Base-by-base conservation (phyloP, 2,888 invertebrate genomes). In the Epistrophe grossulariae region DNA sequence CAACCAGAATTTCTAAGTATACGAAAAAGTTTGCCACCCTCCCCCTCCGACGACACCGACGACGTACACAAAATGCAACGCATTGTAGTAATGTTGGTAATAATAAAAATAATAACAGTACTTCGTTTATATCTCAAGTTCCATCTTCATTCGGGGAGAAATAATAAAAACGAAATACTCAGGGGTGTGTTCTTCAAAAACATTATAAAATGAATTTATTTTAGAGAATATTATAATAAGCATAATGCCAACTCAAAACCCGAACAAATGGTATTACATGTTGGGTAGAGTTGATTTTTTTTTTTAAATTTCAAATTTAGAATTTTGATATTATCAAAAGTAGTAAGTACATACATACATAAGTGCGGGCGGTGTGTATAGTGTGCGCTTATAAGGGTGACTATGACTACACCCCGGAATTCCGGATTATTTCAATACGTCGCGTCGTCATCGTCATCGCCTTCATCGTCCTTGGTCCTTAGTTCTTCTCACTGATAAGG, bases 361-460 rank as follows among this genome's bases (percentile, higher is more conserved):
- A 77, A 85, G 73, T 87, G 83, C 83, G 87, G 83, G 87, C 55
- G 83, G 83, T 45, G 38, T 24, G 38, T 24, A 24, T 62, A 43
- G 68, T 70, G 55, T 74, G 45, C 52, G 60, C 74, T 83, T 74
- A 24, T 24, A 79, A 79, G 79, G 87, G 79, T 82, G 83, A 79
- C 83, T 87, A 87, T 82, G 83, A 79, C 83, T 87, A 87, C 87
- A 78, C 87, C 87, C 87, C 83, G 87, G 87, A 87, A 82, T 87
- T 87, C 83, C 83, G 79, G 72, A 87, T 87, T 87, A 87, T 87
- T 87, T 87, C 79, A 87, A 87, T 87, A 87, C 79, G 10, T 70
- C 48, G 59, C 24, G 77, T 64, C 57, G 60, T 77, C 52, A n/a
- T 62, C 48, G 15, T 17, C 45, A 19, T 64, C 45, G 45, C n/a